Conservation (phyloP, 2,797 vertebrate species). For the Australoheros facetus region DNA sequence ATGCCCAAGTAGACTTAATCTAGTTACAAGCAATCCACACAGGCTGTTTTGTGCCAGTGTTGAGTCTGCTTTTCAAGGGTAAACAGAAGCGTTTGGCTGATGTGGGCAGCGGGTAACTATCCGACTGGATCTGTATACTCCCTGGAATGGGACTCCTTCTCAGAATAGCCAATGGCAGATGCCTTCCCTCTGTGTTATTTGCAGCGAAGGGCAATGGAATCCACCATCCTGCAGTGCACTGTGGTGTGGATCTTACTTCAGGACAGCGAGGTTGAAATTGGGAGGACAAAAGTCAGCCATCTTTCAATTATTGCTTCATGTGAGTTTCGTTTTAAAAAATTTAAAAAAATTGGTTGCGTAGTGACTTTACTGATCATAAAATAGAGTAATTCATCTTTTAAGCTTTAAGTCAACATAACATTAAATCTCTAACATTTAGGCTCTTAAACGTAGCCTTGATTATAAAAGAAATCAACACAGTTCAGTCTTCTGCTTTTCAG, state of each 20-base stretch:
- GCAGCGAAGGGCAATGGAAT: constrained; percentile 82
- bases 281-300: constrained; percentile 37
- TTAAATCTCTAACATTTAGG: too few species aligned
- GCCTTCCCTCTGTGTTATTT: constrained; percentile 82
- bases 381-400: too few species aligned
- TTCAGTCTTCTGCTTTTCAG: not conserved
- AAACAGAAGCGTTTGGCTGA: constrained; percentile 61
- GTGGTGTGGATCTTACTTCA: constrained; percentile 41
- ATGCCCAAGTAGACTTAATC: not conserved
- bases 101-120: constrained; percentile 35
- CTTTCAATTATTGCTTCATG: constrained; percentile 3
- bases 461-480: not conserved
- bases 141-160: constrained; percentile 80
- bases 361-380: not conserved
- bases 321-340: not conserved
- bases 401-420: not conserved
- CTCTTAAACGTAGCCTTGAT: not conserved
- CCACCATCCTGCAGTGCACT: constrained; percentile 55
- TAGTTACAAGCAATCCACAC: not conserved
- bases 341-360: not conserved
- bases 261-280: constrained; percentile 17
- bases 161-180: constrained; percentile 85
- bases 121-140: constrained; percentile 61
- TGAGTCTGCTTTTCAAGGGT: constrained; percentile 14
- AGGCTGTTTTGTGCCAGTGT: not conserved